These are phyloP conservation scores for Xylocampa areola DNA, from an alignment of 2,888 invertebrate species.

Conservation along the genomic window DNA sequence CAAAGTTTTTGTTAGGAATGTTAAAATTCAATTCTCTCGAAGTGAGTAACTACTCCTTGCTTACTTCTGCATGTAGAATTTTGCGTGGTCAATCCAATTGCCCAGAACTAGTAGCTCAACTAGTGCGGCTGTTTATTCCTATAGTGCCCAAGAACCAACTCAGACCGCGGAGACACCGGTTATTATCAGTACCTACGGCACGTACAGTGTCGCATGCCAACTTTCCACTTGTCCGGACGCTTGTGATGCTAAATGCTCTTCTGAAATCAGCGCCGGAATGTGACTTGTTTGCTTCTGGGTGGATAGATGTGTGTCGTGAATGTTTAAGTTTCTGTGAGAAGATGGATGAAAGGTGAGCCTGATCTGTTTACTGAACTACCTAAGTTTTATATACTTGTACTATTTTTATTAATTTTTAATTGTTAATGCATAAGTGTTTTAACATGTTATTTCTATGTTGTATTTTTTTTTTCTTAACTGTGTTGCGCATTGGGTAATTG, in stretches of 20 bases:
- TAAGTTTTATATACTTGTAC: no score
- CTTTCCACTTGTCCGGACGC: not conserved
- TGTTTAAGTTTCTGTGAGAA: not conserved
- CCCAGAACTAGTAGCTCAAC: not conserved
- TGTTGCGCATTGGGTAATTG: no score
- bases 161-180: not conserved
- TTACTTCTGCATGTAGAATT: not conserved
- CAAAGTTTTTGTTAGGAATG: not conserved
- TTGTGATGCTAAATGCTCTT: not conserved
- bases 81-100: not conserved
- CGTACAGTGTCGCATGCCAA: not conserved
- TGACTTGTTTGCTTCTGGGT: not conserved
- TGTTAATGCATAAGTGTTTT: no score
- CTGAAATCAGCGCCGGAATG: not conserved
- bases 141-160: not conserved
- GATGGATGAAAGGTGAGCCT: no score
- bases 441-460: no score
- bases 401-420: no score
- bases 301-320: not conserved
- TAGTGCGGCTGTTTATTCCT: not conserved
- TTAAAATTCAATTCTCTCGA: not conserved
- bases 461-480: no score
- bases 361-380: no score
- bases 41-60: not conserved
- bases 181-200: not conserved